Conservation (phyloP, 64 coral and sea anemone species). For the Stichodactyla helianthus region DNA sequence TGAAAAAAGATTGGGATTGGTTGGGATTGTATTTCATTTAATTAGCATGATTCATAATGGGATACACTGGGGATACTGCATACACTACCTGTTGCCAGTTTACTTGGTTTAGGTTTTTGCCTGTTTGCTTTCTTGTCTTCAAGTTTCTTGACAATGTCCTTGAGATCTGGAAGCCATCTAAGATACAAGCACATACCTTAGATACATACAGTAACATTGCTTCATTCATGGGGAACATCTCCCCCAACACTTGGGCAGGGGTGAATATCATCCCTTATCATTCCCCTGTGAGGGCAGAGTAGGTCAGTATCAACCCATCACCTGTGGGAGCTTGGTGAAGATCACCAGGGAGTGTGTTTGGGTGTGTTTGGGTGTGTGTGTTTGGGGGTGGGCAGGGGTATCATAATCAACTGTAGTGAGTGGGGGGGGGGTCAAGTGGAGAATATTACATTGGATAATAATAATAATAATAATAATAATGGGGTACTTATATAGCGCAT, state of each 20-base stretch:
- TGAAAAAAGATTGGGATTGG: neutral
- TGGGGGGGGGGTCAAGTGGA: too few species aligned
- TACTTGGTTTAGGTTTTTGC: constrained; percentile 43
- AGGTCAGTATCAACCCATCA: too few species aligned
- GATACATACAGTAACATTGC: neutral
- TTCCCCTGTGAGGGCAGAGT: too few species aligned
- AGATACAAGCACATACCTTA: neutral
- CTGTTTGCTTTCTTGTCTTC: constrained; percentile 75
- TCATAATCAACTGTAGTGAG: too few species aligned
- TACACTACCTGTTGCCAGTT: constrained; percentile 68
- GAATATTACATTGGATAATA: too few species aligned
- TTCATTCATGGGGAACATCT: neutral
- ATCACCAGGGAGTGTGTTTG: too few species aligned
- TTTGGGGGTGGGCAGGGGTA: too few species aligned
- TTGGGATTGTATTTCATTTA: neutral
- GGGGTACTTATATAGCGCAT: too few species aligned
- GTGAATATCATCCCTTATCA: too few species aligned
- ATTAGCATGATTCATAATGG: neutral
- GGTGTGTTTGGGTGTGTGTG: too few species aligned
- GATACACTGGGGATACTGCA: neutral
- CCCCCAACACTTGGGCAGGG: neutral
- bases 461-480: too few species aligned
- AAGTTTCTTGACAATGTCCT: constrained; percentile 68
- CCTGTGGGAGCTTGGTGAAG: too few species aligned
- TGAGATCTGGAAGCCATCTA: constrained; percentile 92